Evolutionary conservation across 1,140 invertebrate species (phyloP).

Genomic region (Zaprionus nigranus): DNA sequence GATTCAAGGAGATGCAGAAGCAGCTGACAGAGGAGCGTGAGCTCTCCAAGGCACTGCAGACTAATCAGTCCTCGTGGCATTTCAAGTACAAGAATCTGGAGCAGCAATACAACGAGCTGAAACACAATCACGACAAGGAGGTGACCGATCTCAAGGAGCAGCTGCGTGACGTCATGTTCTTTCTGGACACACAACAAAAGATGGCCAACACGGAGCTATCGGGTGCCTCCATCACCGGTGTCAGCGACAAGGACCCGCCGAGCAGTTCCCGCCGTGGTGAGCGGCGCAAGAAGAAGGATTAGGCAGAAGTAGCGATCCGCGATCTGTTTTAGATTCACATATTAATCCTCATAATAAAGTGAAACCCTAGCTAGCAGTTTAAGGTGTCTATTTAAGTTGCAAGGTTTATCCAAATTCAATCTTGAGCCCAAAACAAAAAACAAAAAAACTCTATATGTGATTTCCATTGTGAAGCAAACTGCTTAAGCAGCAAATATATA

Average conservation of each 20-base stretch:
- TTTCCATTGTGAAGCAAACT: conserved; percentile 63
- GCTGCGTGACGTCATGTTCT: conserved; percentile 98
- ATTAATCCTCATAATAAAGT: conserved; percentile 17
- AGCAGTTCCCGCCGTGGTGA: conserved; percentile 49
- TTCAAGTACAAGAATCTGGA: conserved; percentile 88
- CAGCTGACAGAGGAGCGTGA: conserved; percentile 92
- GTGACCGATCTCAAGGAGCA: conserved; percentile 95
- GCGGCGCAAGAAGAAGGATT: conserved; percentile 74
- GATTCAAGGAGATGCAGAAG: conserved; percentile 86
- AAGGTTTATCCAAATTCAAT: conserved; percentile 10
- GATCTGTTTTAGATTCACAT: not conserved
- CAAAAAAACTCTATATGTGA: conserved; percentile 65
- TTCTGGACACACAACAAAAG: conserved; percentile 91
- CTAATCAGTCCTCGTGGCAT: conserved; percentile 92
- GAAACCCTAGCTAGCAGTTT: conserved; percentile 14
- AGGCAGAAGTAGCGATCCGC: not conserved
- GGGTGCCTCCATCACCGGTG: conserved; percentile 88
- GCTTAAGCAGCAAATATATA: conserved; percentile 39
- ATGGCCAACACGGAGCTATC: conserved; percentile 87
- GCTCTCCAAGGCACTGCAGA: conserved; percentile 90
- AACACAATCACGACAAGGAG: conserved; percentile 91
- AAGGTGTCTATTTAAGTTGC: conserved; percentile 17
- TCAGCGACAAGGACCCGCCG: conserved; percentile 82
- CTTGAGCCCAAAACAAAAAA: conserved; percentile 11
- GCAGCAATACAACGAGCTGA: conserved; percentile 87